phyloP scores from a whole-genome alignment of 1,140 invertebrate species.

The Phocides pigmalion region DNA sequence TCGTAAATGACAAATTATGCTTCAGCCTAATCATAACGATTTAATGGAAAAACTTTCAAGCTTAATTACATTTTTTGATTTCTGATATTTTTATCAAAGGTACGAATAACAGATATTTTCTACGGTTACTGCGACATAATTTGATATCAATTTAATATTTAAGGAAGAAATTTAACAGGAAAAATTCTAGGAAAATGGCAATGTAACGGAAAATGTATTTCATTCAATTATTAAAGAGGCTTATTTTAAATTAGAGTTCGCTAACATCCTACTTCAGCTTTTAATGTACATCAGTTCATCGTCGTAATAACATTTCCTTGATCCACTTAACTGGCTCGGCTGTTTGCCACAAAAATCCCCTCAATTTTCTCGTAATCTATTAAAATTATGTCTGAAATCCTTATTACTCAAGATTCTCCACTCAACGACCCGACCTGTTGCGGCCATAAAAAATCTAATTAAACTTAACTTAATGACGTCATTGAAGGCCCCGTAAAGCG shows the following conservation, averaged over 20 bases:
- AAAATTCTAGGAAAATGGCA: not conserved
- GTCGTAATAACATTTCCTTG: no score
- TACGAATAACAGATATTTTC: not conserved
- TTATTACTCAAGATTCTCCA: not conserved
- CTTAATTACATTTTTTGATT: conserved; percentile 6
- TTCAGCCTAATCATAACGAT: not conserved
- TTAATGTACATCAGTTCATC: no score
- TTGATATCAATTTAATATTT: not conserved
- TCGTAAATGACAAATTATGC: not conserved
- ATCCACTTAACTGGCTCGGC: no score
- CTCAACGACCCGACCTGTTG: conserved; percentile 19
- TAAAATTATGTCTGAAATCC: not conserved
- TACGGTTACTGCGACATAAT: not conserved
- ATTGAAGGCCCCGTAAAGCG: conserved; percentile 25
- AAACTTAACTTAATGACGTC: conserved; percentile 26
- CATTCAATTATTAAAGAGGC: no score
- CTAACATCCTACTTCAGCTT: no score
- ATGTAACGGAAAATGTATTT: no score
- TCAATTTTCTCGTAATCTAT: not conserved
- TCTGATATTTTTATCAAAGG: not conserved
- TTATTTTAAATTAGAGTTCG: no score
- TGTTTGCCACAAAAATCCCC: no score
- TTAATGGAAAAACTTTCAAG: not conserved
- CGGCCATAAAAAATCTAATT: conserved; percentile 31
- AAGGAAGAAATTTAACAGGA: not conserved